Evolutionary conservation across 2,797 vertebrate species (phyloP).

Genomic region (Chiloscyllium punctatum): DNA sequence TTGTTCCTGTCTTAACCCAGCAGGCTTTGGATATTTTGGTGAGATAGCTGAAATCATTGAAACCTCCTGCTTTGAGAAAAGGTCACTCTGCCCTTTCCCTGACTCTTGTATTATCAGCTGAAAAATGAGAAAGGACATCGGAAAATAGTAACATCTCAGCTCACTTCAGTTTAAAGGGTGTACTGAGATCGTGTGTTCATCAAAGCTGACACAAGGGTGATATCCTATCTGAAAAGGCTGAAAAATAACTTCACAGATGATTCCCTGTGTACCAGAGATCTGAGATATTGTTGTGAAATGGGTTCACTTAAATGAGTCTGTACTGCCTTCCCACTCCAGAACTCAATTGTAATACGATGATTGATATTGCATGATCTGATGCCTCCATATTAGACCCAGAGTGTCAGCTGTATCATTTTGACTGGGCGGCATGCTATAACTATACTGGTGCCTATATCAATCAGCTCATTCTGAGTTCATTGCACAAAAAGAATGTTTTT

Average conservation of each 20-base stretch:
- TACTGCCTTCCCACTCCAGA: background rate
- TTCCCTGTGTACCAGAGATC: background rate
- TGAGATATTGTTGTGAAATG: background rate
- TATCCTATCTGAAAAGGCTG: constrained; percentile 6
- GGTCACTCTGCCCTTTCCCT: background rate
- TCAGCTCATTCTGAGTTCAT: background rate
- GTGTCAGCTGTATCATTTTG: background rate
- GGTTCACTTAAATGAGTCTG: background rate
- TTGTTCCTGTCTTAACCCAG: background rate
- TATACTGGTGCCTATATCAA: background rate
- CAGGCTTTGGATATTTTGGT: background rate
- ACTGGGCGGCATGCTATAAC: too few species aligned
- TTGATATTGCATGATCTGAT: background rate
- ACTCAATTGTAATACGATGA: background rate
- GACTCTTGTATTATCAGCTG: constrained; percentile 19
- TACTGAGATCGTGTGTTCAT: background rate
- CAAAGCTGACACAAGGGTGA: background rate
- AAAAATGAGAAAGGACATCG: constrained; percentile 1
- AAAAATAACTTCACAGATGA: constrained; percentile 31
- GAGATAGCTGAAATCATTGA: constrained; percentile 1
- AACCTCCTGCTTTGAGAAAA: background rate
- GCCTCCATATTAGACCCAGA: background rate
- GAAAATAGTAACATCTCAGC: background rate
- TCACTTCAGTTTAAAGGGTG: constrained; percentile 29
- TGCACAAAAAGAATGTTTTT: background rate